Conservation (phyloP, 2,113 vertebrate species). For the Megalops atlanticus region DNA sequence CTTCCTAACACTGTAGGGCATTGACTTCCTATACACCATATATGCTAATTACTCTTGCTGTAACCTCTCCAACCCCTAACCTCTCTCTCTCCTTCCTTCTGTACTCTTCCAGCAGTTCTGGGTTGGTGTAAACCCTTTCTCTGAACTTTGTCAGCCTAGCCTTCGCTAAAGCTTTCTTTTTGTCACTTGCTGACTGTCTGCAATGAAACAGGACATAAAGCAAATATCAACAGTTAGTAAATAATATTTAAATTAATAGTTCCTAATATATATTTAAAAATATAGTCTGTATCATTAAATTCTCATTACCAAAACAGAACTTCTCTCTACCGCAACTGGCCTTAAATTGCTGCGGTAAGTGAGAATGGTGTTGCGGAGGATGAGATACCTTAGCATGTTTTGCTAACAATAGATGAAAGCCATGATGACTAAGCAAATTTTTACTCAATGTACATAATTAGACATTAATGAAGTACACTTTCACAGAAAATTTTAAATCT, state of each 20-base stretch:
- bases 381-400: constrained; percentile 29
- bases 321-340: constrained; percentile 20
- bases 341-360: constrained; percentile 23
- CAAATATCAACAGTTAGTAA: constrained; percentile 20
- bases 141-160: constrained; percentile 35
- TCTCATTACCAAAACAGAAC: constrained; percentile 5
- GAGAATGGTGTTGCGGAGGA: constrained; percentile 32
- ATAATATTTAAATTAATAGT: constrained; percentile 20
- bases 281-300: constrained; percentile 24
- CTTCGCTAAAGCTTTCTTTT: constrained; percentile 24
- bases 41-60: background rate
- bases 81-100: constrained; percentile 28
- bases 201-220: constrained; percentile 21
- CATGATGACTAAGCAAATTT: constrained; percentile 28
- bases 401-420: constrained; percentile 15
- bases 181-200: constrained; percentile 26
- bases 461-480: constrained; percentile 14
- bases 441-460: constrained; percentile 25
- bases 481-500: constrained; percentile 17
- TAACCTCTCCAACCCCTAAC: background rate
- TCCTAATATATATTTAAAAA: constrained; percentile 15
- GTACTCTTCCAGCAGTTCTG: too few relatives aligned
- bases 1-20: constrained; percentile 1
- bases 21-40: background rate
- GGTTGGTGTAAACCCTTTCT: constrained; percentile 31